phyloP scores from a whole-genome alignment of 1,140 invertebrate species.

The Protaetia brevitarsis region DNA sequence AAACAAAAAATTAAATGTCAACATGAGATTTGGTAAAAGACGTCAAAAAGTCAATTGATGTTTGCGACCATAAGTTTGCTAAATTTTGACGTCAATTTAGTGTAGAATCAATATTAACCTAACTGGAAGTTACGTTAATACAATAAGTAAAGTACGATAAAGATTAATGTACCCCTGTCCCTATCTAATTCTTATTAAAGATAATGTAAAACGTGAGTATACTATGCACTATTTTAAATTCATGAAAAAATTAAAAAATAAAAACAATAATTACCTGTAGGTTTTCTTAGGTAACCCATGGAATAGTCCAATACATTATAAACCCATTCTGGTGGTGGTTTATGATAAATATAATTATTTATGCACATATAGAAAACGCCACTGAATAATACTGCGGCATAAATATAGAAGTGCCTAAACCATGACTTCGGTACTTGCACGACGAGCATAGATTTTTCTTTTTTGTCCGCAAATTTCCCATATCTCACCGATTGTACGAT shows the following conservation, averaged over 20 bases:
- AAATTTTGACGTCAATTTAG: too few species aligned
- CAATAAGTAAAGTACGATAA: too few species aligned
- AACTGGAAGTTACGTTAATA: too few species aligned
- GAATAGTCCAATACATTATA: conserved; percentile 52
- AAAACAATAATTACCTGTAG: conserved; percentile 50
- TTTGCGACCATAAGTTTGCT: too few species aligned
- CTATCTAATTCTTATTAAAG: too few species aligned
- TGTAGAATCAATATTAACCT: too few species aligned
- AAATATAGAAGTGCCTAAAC: conserved; percentile 73
- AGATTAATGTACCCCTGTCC: too few species aligned
- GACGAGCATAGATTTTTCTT: conserved; percentile 51
- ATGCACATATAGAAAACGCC: conserved; percentile 51
- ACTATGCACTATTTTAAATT: neutral
- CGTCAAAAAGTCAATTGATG: too few species aligned
- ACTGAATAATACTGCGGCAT: conserved; percentile 50
- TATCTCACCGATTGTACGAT: conserved; percentile 62
- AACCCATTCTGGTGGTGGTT: conserved; percentile 50
- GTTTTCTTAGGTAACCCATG: conserved; percentile 51
- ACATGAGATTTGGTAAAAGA: too few species aligned
- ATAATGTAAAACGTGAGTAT: too few species aligned
- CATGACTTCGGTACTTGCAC: conserved; percentile 70
- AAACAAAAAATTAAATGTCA: too few species aligned
- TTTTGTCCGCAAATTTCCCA: conserved; percentile 62
- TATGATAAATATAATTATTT: conserved; percentile 51
- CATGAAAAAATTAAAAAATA: neutral